phyloP scores from a whole-genome alignment of 2,113 vertebrate genomes.

The Anser cygnoides region DNA sequence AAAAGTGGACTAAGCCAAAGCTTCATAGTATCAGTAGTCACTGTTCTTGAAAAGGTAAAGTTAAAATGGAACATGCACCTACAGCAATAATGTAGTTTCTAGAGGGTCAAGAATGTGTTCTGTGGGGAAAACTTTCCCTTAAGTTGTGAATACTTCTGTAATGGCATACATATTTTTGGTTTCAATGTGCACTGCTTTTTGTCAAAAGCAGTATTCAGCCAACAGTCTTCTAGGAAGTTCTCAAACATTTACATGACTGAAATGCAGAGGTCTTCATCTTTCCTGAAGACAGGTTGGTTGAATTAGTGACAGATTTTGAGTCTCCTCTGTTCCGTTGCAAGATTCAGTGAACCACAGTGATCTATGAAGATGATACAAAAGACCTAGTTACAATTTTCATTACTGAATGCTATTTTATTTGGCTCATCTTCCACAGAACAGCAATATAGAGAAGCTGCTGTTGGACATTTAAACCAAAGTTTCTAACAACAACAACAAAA shows the following conservation, averaged over 20 bases:
- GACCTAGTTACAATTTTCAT: background rate
- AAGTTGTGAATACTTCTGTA: background rate
- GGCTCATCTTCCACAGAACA: background rate
- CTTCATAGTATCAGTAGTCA: background rate
- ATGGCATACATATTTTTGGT: background rate
- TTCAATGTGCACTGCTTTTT: background rate
- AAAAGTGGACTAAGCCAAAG: background rate
- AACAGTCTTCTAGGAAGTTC: background rate
- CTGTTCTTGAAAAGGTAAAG: background rate
- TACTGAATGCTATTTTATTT: background rate
- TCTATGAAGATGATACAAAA: background rate
- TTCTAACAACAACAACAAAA: background rate
- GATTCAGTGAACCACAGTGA: background rate
- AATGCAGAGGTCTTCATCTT: background rate
- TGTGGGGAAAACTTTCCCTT: background rate
- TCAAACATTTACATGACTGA: background rate
- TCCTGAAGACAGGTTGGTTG: background rate
- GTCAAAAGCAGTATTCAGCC: background rate
- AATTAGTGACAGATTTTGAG: background rate
- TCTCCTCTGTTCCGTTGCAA: background rate
- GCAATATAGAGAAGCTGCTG: background rate
- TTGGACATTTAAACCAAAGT: background rate
- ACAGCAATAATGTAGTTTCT: background rate
- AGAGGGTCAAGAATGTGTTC: background rate
- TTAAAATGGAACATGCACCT: background rate